Evolutionary conservation across 1,140 invertebrate genomes (phyloP), one percentile per base, ranked within the genome.

Genomic region (Diorhabda sublineata): DNA sequence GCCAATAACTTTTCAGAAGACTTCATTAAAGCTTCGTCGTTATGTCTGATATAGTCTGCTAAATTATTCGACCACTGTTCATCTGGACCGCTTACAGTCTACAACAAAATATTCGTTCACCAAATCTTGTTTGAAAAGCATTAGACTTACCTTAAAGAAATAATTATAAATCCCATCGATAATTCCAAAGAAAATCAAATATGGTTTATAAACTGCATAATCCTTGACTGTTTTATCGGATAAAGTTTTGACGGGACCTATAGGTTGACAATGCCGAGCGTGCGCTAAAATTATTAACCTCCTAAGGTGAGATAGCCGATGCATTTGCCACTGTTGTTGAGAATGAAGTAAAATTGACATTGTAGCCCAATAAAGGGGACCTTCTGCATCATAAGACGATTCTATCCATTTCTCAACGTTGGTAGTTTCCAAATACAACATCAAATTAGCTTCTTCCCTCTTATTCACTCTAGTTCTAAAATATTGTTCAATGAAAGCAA

Each of bases 41-140:
- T 97, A 77, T 95, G 90, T 4, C 97, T 88, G 75, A 98, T 95
- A 79, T 93, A 97, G 78, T 97, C 94, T 43, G 96, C 96, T 67
- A 98, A 83, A 69, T 90, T 88, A 4, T 89, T 86, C 4, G 94
- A 89, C 96, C 96, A 98, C 71, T 93, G 90, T 66, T 92, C 90
- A 68, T 91, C 90, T 11, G 86, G 86, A 7, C 87, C 85, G n/a
- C 80, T 84, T 1, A 95, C 90, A 77, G 89, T 90, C 89, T 94
- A 83, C 56, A 85, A 84, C 52, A 82, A 67, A 9, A 61, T 62
- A 61, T 9, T 7, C 61, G 61, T 11, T 58, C 5, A 44, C 1
- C 9, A 65, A 52, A 56, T 65, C 26, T 26, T 26, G 26, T 26
- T 26, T 26, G 26, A 26, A 26, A 26, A 26, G 26, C 26, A 26